Conservation (phyloP, 1,140 invertebrate genomes). For the Araneus ventricosus region DNA sequence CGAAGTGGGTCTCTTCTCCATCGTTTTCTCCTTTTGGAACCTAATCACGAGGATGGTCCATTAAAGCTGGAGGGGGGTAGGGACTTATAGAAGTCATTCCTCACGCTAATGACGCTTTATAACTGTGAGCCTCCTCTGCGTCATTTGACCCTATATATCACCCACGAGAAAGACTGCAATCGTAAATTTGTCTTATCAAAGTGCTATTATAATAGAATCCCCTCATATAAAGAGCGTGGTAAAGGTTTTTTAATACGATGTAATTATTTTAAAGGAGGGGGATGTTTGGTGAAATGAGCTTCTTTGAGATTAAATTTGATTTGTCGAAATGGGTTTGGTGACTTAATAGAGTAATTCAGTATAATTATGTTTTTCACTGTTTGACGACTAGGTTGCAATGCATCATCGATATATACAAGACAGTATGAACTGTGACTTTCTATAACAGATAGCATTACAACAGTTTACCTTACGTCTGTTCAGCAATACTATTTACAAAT, state of each 20-base stretch:
- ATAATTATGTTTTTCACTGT: no score
- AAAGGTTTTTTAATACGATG: neutral
- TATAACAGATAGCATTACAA: no score
- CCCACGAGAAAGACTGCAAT: neutral
- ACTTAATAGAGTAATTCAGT: no score
- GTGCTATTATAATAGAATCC: slow-evolving; percentile 8
- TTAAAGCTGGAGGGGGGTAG: slow-evolving; percentile 3
- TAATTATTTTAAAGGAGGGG: neutral
- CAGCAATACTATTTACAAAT: no score
- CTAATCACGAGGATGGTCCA: slow-evolving; percentile 47
- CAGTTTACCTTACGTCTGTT: no score
- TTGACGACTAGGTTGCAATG: no score
- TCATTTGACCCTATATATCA: slow-evolving; percentile 67
- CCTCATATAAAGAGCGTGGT: neutral
- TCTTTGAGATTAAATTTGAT: neutral
- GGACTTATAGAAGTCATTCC: slow-evolving; percentile 22
- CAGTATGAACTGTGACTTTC: no score
- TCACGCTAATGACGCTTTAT: slow-evolving; percentile 54
- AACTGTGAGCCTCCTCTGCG: slow-evolving; percentile 4
- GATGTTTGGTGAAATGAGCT: neutral
- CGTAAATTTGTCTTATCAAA: slow-evolving; percentile 35
- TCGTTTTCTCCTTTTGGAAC: slow-evolving; percentile 49
- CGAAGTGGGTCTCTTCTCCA: slow-evolving; percentile 35
- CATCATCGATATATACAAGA: no score
- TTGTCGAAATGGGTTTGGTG: neutral